Conservation (phyloP, 2,888 invertebrate genomes). For the Habrosyne pyritoides region DNA sequence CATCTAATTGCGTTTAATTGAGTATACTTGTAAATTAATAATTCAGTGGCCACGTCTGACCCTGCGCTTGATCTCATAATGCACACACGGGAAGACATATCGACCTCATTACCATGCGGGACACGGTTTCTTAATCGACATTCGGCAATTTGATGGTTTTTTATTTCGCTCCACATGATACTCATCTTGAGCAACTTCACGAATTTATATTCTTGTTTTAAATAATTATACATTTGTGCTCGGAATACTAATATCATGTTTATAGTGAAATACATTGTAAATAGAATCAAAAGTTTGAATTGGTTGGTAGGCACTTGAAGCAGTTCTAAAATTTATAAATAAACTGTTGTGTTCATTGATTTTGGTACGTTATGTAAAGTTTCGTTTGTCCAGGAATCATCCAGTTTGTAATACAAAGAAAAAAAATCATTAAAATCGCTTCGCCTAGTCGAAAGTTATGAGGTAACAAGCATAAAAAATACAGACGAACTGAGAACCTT, state of each 20-base stretch:
- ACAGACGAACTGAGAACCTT: too few species aligned
- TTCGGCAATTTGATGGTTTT: conserved; percentile 58
- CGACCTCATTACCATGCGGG: conserved; percentile 69
- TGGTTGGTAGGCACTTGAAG: not conserved
- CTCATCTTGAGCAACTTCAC: conserved; percentile 7
- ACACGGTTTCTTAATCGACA: conserved; percentile 72
- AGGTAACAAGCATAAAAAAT: too few species aligned
- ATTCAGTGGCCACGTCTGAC: conserved; percentile 68
- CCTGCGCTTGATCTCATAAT: conserved; percentile 74
- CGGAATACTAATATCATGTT: not conserved
- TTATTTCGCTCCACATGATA: conserved; percentile 46
- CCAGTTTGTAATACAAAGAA: too few species aligned
- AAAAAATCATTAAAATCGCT: too few species aligned
- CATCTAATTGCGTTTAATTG: conserved; percentile 70
- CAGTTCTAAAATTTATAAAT: too few species aligned
- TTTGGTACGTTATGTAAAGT: too few species aligned
- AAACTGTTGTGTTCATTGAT: too few species aligned
- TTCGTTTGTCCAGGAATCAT: too few species aligned
- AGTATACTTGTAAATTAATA: conserved; percentile 76
- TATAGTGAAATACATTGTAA: not conserved
- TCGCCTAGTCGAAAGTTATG: too few species aligned
- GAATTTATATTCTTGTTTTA: not conserved
- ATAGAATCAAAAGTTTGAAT: not conserved
- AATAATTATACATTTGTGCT: conserved; percentile 2
- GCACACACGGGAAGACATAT: conserved; percentile 63